These are phyloP conservation scores for Dasypolia templi DNA, from an alignment of 2,888 invertebrate species.

Conservation along the genomic window DNA sequence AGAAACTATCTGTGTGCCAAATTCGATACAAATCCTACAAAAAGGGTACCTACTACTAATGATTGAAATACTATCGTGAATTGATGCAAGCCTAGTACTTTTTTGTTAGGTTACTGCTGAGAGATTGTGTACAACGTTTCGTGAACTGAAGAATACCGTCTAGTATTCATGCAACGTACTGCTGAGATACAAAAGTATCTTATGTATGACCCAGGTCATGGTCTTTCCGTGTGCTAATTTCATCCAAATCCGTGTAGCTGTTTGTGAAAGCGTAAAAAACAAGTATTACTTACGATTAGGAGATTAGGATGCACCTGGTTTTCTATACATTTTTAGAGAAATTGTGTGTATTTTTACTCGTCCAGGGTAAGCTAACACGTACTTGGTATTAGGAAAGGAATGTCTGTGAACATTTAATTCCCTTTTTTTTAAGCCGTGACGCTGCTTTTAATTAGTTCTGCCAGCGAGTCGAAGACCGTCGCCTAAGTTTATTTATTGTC, in stretches of 20 bases:
- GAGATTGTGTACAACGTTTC: neutral
- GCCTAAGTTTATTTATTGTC: slow-evolving; percentile 7
- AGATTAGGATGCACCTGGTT: neutral
- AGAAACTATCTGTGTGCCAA: neutral
- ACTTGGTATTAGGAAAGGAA: neutral
- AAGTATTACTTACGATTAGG: too few species aligned
- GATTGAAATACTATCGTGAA: neutral
- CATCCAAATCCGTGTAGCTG: neutral
- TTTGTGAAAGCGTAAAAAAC: neutral
- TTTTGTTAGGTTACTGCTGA: neutral
- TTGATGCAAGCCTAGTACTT: neutral
- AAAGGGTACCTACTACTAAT: neutral
- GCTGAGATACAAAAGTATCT: neutral
- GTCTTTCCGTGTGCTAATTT: neutral
- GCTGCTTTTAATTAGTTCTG: slow-evolving; percentile 7
- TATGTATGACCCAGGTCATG: neutral
- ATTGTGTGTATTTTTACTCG: neutral
- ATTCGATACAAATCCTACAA: too few species aligned
- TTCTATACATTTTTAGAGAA: neutral
- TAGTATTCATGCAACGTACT: neutral
- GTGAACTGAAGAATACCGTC: neutral
- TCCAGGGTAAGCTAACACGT: neutral
- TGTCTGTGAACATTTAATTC: neutral
- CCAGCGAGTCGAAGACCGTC: slow-evolving; percentile 12
- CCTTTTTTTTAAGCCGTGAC: slow-evolving; percentile 4